Evolutionary conservation across 1,140 invertebrate species (phyloP), one percentile per base, ranked within the genome.

Genomic region (Aphaenogaster ashmeadi): DNA sequence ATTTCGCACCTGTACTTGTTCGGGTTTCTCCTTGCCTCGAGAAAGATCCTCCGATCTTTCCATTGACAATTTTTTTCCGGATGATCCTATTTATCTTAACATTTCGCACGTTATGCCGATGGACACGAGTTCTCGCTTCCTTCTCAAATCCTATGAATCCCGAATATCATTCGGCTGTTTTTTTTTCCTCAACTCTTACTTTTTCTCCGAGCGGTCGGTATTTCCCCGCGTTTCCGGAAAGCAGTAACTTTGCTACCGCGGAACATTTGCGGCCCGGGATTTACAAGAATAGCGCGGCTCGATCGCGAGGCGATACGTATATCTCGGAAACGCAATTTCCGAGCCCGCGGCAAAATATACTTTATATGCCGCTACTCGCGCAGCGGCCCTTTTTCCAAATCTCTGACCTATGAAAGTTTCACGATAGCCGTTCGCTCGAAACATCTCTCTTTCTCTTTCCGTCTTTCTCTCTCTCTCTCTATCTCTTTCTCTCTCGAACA

Each of bases 251-350:
- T 7, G 27, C 66, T n/a, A 9, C 5, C 27, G 67, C 54, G 41
- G 41, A 84, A 84, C 69, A 83, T 47, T 84, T 50, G 80, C 69
- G 69, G 54, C 33, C 52, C 52, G 8, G n/a, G 44, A 75, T 74
- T 84, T 84, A 60, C 69, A 75, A 84, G 69, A 84, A 75, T 84
- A 72, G 80, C 79, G 77, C 41, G 50, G 13, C 44, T 81, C 69
- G 56, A 60, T 74, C 56, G 44, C 41, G 33, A n/a, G 21, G 64
- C 62, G 44, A 75, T 84, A 84, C 52, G 33, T 75, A 60, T 75
- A 84, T 62, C 69, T 75, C 27, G 69, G 41, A 74, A 84, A 84
- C 27, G 80, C 80, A 84, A 84, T 84, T 84, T 60, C 69, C 80
- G 71, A 60, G 2, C 41, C 11, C 36, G 78, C 62, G 33, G 36